Base-by-base conservation (phyloP, 2,113 vertebrate species). In the Synodontis membranacea region DNA sequence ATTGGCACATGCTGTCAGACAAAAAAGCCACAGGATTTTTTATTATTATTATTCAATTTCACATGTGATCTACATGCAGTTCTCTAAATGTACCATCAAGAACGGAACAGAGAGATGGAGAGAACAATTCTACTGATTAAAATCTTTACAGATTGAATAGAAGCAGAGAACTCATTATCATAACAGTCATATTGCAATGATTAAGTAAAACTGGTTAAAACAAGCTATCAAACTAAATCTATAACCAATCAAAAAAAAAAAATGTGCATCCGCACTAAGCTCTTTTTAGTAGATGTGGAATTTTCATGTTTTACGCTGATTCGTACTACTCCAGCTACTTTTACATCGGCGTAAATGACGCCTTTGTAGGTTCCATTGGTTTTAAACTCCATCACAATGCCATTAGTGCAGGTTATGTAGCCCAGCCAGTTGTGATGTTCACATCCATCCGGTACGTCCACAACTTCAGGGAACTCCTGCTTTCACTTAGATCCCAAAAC, bases 281-380 rank as follows among this genome's bases (percentile, higher is more conserved):
- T 34, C 11, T 31, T 64, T 12, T 1, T 31, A n/a, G 23, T 25
- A 62, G 58, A 62, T 31, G 6, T 64, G 14, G 60, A 6, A 31
- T 64, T 75, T 11, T 46, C 42, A 75, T 0, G 6, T 1, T 11
- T 44, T 80, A 56, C 17, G 42, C 3, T 5, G 25, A 72, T 70
- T 84, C 83, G 6, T 42, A 64, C 54, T n/a, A n/a, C n/a, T n/a
- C n/a, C 44, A 7, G 5, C 0, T 1, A 39, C 31, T 60, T 87
- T 80, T 1, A 78, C 78, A 5, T 80, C 15, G 34, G 83, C 81
- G 64, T 75, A 88, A 50, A 9, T 81, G n/a, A 84, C 1, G 0
- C 66, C 83, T 23, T 46, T 87, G 87, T 90, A 91, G 39, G 4
- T 79, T 48, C 87, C 89, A 10, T 75, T 88, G 60, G 54, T 87